Percentiles rank a stretch among this genome's conserved stretches.
Conservation (phyloP, 92 coral and sea anemone species). For the Nematostella vectensis region DNA sequence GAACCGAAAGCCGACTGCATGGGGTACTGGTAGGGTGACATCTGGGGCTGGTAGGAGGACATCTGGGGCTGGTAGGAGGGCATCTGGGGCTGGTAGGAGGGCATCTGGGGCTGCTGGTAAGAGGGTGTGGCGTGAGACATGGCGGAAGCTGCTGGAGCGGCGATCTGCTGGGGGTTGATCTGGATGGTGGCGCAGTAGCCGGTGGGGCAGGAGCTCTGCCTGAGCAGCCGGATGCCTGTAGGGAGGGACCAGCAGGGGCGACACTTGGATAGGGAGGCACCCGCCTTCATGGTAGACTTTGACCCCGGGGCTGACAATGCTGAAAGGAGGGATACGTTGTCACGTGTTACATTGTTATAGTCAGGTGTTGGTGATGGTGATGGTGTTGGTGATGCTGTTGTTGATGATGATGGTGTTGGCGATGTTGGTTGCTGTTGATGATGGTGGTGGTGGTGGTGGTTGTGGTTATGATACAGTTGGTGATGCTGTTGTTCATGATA, state of each 20-base stretch:
- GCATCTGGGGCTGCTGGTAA: neutral
- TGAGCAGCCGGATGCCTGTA: constrained; percentile 17
- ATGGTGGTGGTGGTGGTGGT: no score
- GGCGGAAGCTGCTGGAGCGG: constrained; percentile 19
- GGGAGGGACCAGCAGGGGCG: constrained; percentile 9
- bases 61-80: neutral
- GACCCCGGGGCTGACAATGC: no score
- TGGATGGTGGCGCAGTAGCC: constrained; percentile 33
- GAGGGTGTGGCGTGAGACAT: neutral
- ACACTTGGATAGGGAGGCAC: neutral
- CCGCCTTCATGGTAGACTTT: no score
- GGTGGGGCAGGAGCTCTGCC: constrained; percentile 25
- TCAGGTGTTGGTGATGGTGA: constrained; percentile 16
- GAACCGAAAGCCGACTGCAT: neutral
- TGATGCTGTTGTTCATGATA: neutral
- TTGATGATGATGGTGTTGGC: neutral
- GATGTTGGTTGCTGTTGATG: no score
- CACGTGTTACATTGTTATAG: no score
- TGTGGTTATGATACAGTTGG: neutral
- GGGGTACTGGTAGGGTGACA: neutral
- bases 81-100: neutral
- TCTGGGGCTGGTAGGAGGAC: constrained; percentile 1
- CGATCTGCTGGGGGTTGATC: constrained; percentile 22
- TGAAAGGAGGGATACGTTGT: no score
- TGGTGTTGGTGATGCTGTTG: constrained; percentile 9